Evolutionary conservation across 2,888 invertebrate species (phyloP).

Genomic region (Macrophya annulata): DNA sequence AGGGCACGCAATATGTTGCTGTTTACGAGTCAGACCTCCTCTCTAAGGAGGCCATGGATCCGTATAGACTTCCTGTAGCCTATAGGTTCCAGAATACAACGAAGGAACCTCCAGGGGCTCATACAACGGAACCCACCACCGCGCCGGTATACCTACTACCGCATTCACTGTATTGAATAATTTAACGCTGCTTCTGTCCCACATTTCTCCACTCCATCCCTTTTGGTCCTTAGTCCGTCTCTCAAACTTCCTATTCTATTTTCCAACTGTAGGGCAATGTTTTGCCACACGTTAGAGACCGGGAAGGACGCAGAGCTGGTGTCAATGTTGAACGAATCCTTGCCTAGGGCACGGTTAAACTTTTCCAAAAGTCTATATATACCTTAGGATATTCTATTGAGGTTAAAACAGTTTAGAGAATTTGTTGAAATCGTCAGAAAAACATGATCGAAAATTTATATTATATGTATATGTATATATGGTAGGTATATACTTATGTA

Average conservation of each 20-base stretch:
- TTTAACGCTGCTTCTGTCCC: constrained; percentile 38
- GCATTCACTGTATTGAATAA: constrained; percentile 42
- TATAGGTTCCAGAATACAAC: constrained; percentile 7
- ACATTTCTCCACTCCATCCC: neutral
- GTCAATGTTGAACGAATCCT: constrained; percentile 7
- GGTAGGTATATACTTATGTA: too few relatives aligned
- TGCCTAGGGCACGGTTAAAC: neutral
- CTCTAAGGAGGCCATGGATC: constrained; percentile 29
- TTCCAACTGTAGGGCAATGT: constrained; percentile 18
- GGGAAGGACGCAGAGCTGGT: neutral
- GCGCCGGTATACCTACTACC: neutral
- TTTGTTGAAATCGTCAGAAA: neutral
- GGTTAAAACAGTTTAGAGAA: neutral
- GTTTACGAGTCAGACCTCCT: constrained; percentile 29
- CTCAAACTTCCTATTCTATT: constrained; percentile 3
- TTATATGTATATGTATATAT: too few relatives aligned
- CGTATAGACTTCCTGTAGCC: constrained; percentile 9
- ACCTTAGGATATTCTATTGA: neutral
- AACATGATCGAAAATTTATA: neutral
- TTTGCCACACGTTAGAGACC: constrained; percentile 6
- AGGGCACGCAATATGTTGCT: constrained; percentile 36
- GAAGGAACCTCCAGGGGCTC: constrained; percentile 21
- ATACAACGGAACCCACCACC: constrained; percentile 1
- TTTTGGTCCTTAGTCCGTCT: neutral
- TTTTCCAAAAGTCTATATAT: neutral